Percentiles rank a stretch among this genome's conserved stretches.
These are phyloP conservation scores for Agrochola litura DNA, from an alignment of 2,888 invertebrate genomes.

Conservation along the genomic window DNA sequence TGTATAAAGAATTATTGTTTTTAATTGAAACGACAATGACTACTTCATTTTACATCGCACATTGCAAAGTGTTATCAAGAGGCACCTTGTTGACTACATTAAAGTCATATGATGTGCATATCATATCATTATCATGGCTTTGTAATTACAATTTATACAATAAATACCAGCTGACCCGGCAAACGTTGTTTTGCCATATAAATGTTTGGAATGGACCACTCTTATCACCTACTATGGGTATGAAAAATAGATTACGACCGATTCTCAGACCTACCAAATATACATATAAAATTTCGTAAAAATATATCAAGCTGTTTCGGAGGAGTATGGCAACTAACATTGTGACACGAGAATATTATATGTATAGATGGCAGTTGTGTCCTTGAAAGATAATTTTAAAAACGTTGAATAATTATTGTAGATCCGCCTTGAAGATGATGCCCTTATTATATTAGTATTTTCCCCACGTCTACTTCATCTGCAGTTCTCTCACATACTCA, in stretches of 20 bases:
- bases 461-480: neutral
- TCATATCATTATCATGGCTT: neutral
- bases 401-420: neutral
- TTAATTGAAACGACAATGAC: slow-evolving; percentile 79
- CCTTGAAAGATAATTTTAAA: neutral
- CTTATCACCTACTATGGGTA: too few species aligned
- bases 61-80: slow-evolving; percentile 12
- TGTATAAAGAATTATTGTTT: slow-evolving; percentile 72
- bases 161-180: neutral
- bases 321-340: too few species aligned
- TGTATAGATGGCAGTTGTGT: neutral
- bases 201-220: too few species aligned
- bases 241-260: too few species aligned
- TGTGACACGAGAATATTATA: too few species aligned
- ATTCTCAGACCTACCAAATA: too few species aligned
- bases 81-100: slow-evolving; percentile 20
- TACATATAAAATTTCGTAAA: too few species aligned
- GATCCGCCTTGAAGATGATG: neutral
- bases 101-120: slow-evolving; percentile 10
- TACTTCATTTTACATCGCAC: slow-evolving; percentile 27
- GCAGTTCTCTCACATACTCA: neutral
- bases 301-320: too few species aligned
- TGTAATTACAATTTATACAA: slow-evolving; percentile 11
- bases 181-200: too few species aligned
- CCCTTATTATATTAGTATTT: neutral